Percentiles rank a stretch among this genome's conserved stretches.
phyloP scores from a whole-genome alignment of 2,113 vertebrate species.

The Salvelinus alpinus region DNA sequence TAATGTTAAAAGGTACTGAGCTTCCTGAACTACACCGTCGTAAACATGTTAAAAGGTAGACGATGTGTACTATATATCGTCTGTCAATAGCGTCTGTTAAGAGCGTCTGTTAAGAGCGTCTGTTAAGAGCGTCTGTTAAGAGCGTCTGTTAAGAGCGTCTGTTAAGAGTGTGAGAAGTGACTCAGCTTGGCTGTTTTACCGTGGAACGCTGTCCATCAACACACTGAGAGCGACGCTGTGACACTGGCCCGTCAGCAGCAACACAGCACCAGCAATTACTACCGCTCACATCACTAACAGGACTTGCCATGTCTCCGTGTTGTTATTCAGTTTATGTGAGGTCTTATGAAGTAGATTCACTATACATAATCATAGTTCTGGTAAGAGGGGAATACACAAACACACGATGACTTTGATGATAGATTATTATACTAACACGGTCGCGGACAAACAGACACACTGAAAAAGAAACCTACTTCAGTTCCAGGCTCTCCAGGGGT shows the following conservation, averaged over 20 bases:
- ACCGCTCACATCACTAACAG: slow-evolving; percentile 40
- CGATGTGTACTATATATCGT: too few species aligned
- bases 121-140: too few species aligned
- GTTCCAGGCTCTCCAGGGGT: slow-evolving; percentile 87
- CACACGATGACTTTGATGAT: background rate
- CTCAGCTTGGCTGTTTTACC: slow-evolving; percentile 40
- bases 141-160: too few species aligned
- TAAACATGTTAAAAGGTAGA: too few species aligned
- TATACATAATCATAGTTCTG: background rate
- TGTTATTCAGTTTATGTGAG: background rate
- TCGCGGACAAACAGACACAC: background rate
- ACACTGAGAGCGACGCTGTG: slow-evolving; percentile 40
- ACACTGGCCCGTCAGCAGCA: slow-evolving; percentile 16
- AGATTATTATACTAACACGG: background rate
- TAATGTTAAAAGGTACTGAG: too few species aligned
- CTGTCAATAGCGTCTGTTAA: too few species aligned
- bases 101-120: too few species aligned
- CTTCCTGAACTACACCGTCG: too few species aligned
- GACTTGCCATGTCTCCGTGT: background rate
- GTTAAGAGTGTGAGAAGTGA: slow-evolving; percentile 14
- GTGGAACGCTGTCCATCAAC: slow-evolving; percentile 6
- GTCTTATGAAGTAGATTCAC: background rate
- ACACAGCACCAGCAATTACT: slow-evolving; percentile 37
- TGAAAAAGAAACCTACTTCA: slow-evolving; percentile 72
- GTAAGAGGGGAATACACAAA: background rate